Evolutionary conservation across 1,140 invertebrate genomes (phyloP), one percentile per base, ranked within the genome.

Genomic region (Ganaspis sp.): DNA sequence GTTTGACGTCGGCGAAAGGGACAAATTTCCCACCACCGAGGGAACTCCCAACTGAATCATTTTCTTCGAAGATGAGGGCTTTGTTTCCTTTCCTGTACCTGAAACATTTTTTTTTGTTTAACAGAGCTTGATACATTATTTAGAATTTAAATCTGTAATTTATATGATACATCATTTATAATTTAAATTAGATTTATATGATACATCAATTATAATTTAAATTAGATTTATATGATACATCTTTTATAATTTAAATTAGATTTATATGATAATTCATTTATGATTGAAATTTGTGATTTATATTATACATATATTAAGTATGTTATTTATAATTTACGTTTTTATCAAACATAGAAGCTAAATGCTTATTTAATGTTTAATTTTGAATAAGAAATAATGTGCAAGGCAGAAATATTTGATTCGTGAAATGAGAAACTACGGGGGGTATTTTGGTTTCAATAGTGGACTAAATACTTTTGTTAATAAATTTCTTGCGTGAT

Each of bases 1-100:
- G 80, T 90, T 92, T 12, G 89, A 90, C 0, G 92, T 90, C 9
- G 92, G 91, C 4, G 92, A 93, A 42, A 92, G 80, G 21, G 89
- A 82, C 42, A 89, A 58, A 77, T 88, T 92, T 17, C 88, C 90
- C 9, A 92, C 90, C 58, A 92, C 87, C 17, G 87, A 88, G 0
- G 91, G 90, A 42, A 90, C 79, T 4, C 91, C 92, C 26, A 91
- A 79, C 74, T 93, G 92, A 73, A 92, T 90, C 4, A 87, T 88
- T 29, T 90, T 87, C 45, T 90, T 88, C 5, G 90, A 80, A 12
- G 86, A 86, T 9, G 87, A 79, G n/a, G 87, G 75, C 64, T 86
- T 86, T 6, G 81, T 73, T n/a, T 88, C 85, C 81, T 91, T 89
- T 12, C 79, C 84, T 69, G 88, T 87, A 74, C 87, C 88, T 89